Evolutionary conservation across 2,888 invertebrate species (phyloP), one percentile per base, ranked within the genome.

Genomic region (Crematogaster levior): DNA sequence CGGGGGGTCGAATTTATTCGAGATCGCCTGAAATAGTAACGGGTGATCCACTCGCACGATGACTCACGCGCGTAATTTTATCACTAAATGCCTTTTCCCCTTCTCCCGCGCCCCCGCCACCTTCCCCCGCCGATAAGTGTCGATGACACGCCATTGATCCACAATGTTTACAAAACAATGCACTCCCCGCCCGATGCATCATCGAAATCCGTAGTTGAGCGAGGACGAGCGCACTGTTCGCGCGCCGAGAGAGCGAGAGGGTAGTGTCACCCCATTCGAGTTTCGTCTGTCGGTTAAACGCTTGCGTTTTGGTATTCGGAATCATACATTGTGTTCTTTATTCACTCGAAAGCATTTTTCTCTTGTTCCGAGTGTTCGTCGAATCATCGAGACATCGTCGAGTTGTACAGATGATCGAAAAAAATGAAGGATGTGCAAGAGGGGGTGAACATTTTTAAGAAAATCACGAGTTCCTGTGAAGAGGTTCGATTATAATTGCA

Each of bases 31-130:
- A 79, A 79, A 79, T 79, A 79, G 77, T 58, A 68, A 12, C 68
- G 12, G 56, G 51, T 24, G 68, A 79, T 79, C 43, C 77, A 30
- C 56, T 58, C 43, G 68, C 68, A 30, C 43, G 12, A 43, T 79
- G 77, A 79, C 43, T 79, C 77, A 79, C 43, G 56, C 68, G 77
- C 30, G 68, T 79, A 79, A 79, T 79, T 79, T 79, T 79, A 79
- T 79, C 77, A 60, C 43, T 75, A 79, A 79, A 79, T 46, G 56
- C 24, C 40, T 37, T 24, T 12, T n/a, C n/a, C 65, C 24, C 37
- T n/a, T 15, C 37, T 21, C 48, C 4, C 53, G 43, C 40, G 15
- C 27, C 12, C 53, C 37, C 40, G 37, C 65, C 9, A 3, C 27
- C 24, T 15, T 51, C 53, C 51, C n/a, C 34, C 40, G 51, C 43